Evolutionary conservation across 1,140 invertebrate species (phyloP).

Genomic region (Neodiprion virginianus): DNA sequence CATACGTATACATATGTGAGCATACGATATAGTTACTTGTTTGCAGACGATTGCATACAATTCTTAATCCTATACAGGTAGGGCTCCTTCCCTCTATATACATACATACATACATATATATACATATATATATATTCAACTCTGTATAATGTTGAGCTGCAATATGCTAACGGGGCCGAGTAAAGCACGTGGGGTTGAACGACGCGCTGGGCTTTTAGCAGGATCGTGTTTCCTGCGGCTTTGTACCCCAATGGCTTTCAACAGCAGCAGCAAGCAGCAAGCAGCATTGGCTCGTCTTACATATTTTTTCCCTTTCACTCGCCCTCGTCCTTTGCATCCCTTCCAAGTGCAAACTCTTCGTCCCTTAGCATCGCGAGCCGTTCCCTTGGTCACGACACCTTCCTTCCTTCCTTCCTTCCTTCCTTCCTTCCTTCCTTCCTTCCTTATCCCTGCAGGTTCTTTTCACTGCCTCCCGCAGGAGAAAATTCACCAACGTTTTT

Average conservation of each 20-base stretch:
- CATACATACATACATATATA: no score
- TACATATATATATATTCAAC: no score
- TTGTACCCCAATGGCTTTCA: neutral
- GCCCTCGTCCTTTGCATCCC: no score
- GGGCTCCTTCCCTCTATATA: no score
- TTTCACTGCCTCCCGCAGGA: neutral
- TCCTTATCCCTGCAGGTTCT: neutral
- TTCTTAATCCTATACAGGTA: no score
- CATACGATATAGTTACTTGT: no score
- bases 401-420: neutral
- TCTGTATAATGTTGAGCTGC: neutral
- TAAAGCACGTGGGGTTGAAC: neutral
- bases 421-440: neutral
- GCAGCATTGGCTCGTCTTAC: neutral
- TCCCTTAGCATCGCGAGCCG: neutral
- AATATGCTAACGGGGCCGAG: neutral
- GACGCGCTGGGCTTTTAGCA: conserved; percentile 1
- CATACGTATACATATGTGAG: no score
- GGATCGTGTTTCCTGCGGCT: conserved; percentile 4
- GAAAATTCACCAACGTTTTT: no score
- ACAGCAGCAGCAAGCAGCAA: no score
- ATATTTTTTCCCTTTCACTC: neutral
- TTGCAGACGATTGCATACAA: no score
- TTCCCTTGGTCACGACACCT: neutral
- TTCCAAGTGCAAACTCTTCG: no score